A percentile compares a stretch with the other conserved stretches of the same genome.
phyloP scores from a whole-genome alignment of 2,113 vertebrate genomes.

The Paraplagusia blochii region DNA sequence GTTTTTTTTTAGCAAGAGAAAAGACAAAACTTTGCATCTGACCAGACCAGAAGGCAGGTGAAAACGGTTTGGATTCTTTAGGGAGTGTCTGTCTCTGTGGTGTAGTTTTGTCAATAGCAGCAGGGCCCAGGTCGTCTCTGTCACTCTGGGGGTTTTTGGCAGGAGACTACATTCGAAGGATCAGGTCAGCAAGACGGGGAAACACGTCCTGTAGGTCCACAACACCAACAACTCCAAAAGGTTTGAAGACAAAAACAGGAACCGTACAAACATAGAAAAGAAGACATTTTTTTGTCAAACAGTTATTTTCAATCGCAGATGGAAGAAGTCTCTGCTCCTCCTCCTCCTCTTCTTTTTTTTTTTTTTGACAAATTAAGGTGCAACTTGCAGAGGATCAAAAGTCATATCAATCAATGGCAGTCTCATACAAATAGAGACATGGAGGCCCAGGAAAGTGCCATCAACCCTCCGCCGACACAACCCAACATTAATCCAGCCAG shows the following conservation, averaged over 20 bases:
- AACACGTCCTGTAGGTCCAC: constrained; percentile 60
- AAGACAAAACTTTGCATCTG: constrained; percentile 14
- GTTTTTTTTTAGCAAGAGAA: neutral
- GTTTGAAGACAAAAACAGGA: constrained; percentile 34
- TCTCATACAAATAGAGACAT: constrained; percentile 62
- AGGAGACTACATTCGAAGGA: constrained; percentile 69
- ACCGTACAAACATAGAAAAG: constrained; percentile 55
- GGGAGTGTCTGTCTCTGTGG: constrained; percentile 29
- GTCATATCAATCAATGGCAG: constrained; percentile 41
- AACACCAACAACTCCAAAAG: constrained; percentile 30
- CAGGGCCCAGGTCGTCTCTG: constrained; percentile 38
- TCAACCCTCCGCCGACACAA: constrained; percentile 2
- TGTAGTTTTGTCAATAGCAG: constrained; percentile 54
- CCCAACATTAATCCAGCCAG: constrained; percentile 12
- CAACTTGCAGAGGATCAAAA: constrained; percentile 64
- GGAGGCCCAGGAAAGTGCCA: constrained; percentile 7
- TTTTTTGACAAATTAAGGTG: constrained; percentile 71
- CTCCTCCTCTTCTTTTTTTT: constrained; percentile 12
- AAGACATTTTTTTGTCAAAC: constrained; percentile 30
- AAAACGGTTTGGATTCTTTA: neutral
- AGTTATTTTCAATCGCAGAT: constrained; percentile 24
- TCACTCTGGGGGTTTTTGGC: constrained; percentile 47
- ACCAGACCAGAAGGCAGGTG: constrained; percentile 5
- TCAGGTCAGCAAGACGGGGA: constrained; percentile 50
- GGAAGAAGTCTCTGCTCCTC: constrained; percentile 50